Base-by-base conservation (phyloP, 2,888 invertebrate genomes). In the Aelia acuminata region DNA sequence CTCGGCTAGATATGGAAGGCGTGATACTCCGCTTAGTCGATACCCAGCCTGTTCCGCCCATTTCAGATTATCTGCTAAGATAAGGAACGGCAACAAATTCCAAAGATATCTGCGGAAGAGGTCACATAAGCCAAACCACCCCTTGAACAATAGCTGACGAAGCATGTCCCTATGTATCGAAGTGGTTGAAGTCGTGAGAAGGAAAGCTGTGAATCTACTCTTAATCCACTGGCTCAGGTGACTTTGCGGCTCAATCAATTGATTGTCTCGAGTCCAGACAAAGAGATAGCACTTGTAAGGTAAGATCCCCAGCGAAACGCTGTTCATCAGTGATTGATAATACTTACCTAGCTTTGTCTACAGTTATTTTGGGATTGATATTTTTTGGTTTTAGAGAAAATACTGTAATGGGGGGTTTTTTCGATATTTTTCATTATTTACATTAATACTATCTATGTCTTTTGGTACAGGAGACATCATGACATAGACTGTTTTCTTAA, bases 61-160 rank as follows among this genome's bases (percentile, higher is more conserved):
- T 47, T 80, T 22, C 80, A n/a, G 80, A 80, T 80, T 80, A 80
- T 80, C 80, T 80, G n/a, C n/a, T n/a, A n/a, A 80, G 80, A 80
- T 80, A n/a, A n/a, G n/a, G 20, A 39, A 43, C 80, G 80, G 39
- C 80, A 43, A 80, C 80, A 80, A 80, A 80, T 80, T 70, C 63
- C 31, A 26, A 70, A 35, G 63, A 70, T 70, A 70, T 70, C 63
- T 70, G 63, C 35, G 63, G 63, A 70, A 70, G 63, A 70, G 63
- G 63, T 70, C 63, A 35, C 63, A 70, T 35, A 31, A 70, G 63
- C 63, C 63, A 2, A 2, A 15, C 3, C 5, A 26, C 7, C 31
- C 35, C 18, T 35, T 70, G 63, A 35, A 70, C 63, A 70, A 70
- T 35, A 70, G 63, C 63, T 70, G 63, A 70, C 63, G 20, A 26